These are phyloP conservation scores for Aldrovandia affinis DNA, from an alignment of 2,797 vertebrate species.

Conservation along the genomic window DNA sequence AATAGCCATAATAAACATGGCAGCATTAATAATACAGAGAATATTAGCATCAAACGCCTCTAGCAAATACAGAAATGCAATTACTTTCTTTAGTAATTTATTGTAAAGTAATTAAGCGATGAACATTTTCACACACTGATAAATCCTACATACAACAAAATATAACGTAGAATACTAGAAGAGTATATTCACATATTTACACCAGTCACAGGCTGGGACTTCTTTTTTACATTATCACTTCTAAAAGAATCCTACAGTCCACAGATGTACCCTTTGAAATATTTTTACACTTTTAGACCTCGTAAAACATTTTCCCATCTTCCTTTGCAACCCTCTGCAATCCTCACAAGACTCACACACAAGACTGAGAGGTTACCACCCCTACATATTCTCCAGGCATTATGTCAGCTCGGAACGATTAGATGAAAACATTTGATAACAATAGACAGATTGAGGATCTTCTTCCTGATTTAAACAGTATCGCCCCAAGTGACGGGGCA, in stretches of 20 bases:
- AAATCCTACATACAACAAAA: too few relatives aligned
- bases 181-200: background rate
- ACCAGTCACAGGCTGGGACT: background rate
- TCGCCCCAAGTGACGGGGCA: background rate
- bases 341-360: background rate
- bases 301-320: background rate
- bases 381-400: background rate
- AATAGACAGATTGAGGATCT: background rate
- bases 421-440: background rate
- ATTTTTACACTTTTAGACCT: background rate
- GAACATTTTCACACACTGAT: too few relatives aligned
- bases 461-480: slow-evolving; percentile 5
- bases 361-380: background rate
- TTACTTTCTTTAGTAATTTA: too few relatives aligned
- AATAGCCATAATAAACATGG: background rate
- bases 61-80: background rate
- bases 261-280: background rate
- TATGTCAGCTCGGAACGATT: background rate
- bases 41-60: background rate
- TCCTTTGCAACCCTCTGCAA: background rate
- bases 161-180: too few relatives aligned
- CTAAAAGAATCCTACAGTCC: background rate
- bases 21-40: background rate
- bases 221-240: background rate
- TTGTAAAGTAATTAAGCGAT: background rate